Base-by-base conservation (phyloP, 2,797 vertebrate genomes). In the Furcifer pardalis region DNA sequence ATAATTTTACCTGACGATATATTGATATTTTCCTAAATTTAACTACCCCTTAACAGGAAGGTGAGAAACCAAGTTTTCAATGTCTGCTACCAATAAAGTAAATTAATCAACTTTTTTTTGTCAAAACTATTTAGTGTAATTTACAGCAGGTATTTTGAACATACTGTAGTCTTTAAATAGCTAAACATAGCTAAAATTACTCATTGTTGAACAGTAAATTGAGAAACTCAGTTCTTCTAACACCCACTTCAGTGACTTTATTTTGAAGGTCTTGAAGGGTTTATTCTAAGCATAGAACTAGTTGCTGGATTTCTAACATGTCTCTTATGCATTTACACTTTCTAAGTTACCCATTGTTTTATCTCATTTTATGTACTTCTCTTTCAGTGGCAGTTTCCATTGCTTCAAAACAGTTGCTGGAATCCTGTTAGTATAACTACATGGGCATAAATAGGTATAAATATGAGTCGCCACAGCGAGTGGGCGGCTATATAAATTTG, bases 361-460 rank as follows among this genome's bases (percentile, higher is more conserved):
- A 1, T 77, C 40, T 72, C 1, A 69, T 87, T 91, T 92, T 85
- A 65, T 86, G 89, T 80, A 81, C 84, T 80, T 91, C 59, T 84
- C 68, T 89, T 88, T 84, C 85, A 1, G 0, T 62, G 32, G 71
- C 23, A 91, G 73, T 77, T 86, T 44, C 56, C 83, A 85, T 52
- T 30, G 44, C 79, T 73, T 68, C 69, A 72, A 76, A 63, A 88
- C 49, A 63, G 0, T 42, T 17, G 52, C 52, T 19, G 21, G 52
- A 56, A 56, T 56, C 19, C 52, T 56, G 5, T 56, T 17, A 21
- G 13, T 17, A 15, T 56, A 56, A 56, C 52, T 56, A 56, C 19
- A 56, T 56, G 12, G 19, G 17, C 52, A 56, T 56, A 52, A 52
- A 52, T 52, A 56, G 52, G 17, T 56, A 5, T 56, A n/a, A n/a